phyloP scores from a whole-genome alignment of 1,140 invertebrate genomes.

The Anastrepha ludens region DNA sequence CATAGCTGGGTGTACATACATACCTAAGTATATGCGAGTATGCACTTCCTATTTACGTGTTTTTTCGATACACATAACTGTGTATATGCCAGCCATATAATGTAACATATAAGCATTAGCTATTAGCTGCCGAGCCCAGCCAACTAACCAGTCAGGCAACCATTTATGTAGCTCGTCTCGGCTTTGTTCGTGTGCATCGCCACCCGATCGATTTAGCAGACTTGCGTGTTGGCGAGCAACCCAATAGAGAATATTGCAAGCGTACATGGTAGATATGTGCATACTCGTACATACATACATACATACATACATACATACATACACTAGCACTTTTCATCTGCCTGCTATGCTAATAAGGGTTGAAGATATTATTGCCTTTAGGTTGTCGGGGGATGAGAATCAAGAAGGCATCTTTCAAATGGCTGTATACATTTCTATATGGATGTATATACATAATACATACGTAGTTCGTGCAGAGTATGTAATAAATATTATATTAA shows the following conservation, averaged over 20 bases:
- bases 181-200: neutral
- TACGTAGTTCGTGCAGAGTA: neutral
- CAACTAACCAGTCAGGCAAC: constrained; percentile 54
- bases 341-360: neutral
- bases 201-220: constrained; percentile 4
- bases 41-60: neutral
- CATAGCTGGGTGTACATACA: too few species aligned
- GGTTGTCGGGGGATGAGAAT: neutral
- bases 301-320: neutral
- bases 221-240: constrained; percentile 25
- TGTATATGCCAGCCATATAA: neutral
- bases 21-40: constrained; percentile 52
- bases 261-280: neutral
- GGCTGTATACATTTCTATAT: neutral
- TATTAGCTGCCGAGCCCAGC: constrained; percentile 54
- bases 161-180: constrained; percentile 57
- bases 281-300: neutral
- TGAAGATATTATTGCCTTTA: neutral
- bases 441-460: neutral
- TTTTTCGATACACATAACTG: neutral
- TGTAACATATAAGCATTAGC: neutral
- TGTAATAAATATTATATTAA: too few species aligned
- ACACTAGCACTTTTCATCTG: neutral
- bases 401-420: neutral
- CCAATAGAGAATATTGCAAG: neutral